Percentiles rank a stretch among this genome's conserved stretches.
Evolutionary conservation across 2,797 vertebrate genomes (phyloP).

Genomic region (Sarcoramphus papa): DNA sequence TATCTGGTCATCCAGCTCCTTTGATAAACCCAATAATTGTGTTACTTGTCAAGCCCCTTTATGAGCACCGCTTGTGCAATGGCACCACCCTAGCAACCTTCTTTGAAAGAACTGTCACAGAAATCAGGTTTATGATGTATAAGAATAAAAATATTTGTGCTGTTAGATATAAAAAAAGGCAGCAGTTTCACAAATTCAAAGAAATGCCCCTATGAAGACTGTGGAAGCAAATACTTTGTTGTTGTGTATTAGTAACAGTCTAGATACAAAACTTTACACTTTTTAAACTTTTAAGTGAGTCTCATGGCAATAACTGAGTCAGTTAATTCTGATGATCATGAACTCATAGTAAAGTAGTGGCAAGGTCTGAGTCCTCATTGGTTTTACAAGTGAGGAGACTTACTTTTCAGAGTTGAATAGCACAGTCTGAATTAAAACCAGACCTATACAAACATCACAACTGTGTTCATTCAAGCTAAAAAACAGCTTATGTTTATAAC

Average conservation of each 20-base stretch:
- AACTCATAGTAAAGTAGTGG: background rate
- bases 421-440: background rate
- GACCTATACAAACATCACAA: background rate
- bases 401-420: background rate
- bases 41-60: background rate
- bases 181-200: slow-evolving; percentile 45
- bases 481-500: background rate
- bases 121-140: background rate
- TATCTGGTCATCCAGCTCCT: background rate
- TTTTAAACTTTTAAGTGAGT: background rate
- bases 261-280: background rate
- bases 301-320: background rate
- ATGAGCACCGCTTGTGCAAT: background rate
- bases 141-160: slow-evolving; percentile 49
- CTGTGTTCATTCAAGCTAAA: background rate
- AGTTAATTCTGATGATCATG: too few species aligned
- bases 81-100: slow-evolving; percentile 2
- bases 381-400: background rate
- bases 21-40: background rate
- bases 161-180: background rate
- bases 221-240: background rate
- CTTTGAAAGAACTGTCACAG: background rate
- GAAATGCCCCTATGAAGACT: background rate
- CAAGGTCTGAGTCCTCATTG: background rate
- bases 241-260: background rate